phyloP scores from a whole-genome alignment of 1,140 invertebrate species.

The Andricus grossulariae region DNA sequence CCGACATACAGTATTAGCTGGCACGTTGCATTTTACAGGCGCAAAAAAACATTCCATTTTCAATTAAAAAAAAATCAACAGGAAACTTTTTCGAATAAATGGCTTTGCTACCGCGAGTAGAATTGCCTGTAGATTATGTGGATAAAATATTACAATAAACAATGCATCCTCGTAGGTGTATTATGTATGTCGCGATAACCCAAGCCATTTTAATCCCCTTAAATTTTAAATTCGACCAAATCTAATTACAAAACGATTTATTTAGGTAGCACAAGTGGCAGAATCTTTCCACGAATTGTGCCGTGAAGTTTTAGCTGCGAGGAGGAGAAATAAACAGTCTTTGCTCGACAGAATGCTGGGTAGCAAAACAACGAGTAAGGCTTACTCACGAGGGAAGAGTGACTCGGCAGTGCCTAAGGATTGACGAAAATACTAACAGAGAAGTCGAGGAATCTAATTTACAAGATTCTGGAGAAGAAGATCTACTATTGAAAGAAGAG shows the following conservation, averaged over 20 bases:
- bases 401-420: constrained; percentile 89
- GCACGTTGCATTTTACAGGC: no score
- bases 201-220: no score
- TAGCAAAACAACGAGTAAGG: constrained; percentile 78
- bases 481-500: not conserved
- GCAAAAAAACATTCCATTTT: no score
- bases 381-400: constrained; percentile 90
- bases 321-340: constrained; percentile 90
- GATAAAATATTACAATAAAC: no score
- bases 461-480: not conserved
- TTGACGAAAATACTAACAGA: constrained; percentile 67
- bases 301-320: constrained; percentile 85
- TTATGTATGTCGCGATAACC: no score
- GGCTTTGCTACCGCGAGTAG: no score
- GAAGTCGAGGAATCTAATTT: not conserved
- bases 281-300: constrained; percentile 91
- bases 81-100: no score
- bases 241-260: not conserved
- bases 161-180: no score
- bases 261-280: constrained; percentile 80
- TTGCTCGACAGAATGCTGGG: constrained; percentile 87
- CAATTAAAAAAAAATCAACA: no score
- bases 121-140: no score
- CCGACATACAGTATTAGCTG: no score
- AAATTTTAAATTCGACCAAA: not conserved